These are phyloP conservation scores for Leptinotarsa lineolata DNA, from an alignment of 1,140 invertebrate genomes.

Conservation along the genomic window DNA sequence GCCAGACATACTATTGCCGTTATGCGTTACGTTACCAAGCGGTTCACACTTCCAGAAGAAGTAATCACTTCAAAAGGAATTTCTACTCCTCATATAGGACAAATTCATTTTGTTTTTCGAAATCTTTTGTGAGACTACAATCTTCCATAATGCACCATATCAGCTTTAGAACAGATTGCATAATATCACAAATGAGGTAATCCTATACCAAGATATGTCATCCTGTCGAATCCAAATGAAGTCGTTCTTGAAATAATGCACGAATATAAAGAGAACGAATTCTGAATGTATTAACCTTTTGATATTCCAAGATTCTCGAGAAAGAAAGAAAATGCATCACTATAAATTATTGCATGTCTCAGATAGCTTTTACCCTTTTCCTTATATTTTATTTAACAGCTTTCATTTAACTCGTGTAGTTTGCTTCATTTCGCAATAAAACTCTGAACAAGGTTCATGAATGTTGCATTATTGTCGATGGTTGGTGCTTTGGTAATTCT, in stretches of 20 bases:
- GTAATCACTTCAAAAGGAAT: too few relatives aligned
- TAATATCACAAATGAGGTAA: background rate
- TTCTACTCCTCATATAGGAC: too few relatives aligned
- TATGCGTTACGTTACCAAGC: too few relatives aligned
- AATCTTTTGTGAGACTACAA: too few relatives aligned
- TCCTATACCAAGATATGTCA: background rate
- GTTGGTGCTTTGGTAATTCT: background rate
- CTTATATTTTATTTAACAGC: constrained; percentile 28
- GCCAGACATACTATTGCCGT: too few relatives aligned
- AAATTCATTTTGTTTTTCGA: too few relatives aligned
- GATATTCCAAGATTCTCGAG: background rate
- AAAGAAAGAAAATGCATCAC: constrained; percentile 12
- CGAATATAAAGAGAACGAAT: background rate
- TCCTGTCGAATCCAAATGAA: constrained; percentile 14
- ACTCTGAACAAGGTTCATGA: constrained; percentile 7
- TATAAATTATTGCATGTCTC: constrained; percentile 21
- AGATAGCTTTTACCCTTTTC: constrained; percentile 24
- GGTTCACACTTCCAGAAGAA: too few relatives aligned
- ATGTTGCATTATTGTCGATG: constrained; percentile 1
- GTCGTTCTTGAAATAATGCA: background rate
- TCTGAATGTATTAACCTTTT: constrained; percentile 22
- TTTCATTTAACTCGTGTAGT: constrained; percentile 18
- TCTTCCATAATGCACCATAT: too few relatives aligned
- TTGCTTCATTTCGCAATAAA: constrained; percentile 19
- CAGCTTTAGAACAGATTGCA: background rate